Conservation (phyloP, 2,888 invertebrate genomes). For the Meteorus colon region DNA sequence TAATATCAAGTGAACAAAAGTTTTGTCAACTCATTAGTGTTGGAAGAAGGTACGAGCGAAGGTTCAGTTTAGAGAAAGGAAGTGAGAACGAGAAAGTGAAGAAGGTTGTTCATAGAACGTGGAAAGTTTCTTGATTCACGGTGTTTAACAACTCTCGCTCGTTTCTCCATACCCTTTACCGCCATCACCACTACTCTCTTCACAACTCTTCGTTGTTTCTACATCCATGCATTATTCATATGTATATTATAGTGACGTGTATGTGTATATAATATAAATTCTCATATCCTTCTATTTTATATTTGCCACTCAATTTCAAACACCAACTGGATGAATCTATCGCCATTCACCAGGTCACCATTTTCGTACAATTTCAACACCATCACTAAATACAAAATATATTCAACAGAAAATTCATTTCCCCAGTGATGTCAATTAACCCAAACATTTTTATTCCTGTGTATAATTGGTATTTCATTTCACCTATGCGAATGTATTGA, state of each 20-base stretch:
- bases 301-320: too few species aligned
- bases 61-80: neutral
- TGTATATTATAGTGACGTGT: neutral
- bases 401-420: too few species aligned
- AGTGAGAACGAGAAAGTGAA: constrained; percentile 4
- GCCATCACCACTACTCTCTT: constrained; percentile 14
- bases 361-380: too few species aligned
- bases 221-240: neutral
- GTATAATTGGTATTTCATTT: too few species aligned
- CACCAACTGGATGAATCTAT: too few species aligned
- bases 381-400: too few species aligned
- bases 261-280: constrained; percentile 3
- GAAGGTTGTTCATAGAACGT: constrained; percentile 21
- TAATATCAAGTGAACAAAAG: constrained; percentile 35
- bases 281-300: neutral
- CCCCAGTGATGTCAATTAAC: too few species aligned
- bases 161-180: constrained; percentile 19
- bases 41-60: neutral
- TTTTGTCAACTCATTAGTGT: constrained; percentile 51
- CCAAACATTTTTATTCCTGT: too few species aligned
- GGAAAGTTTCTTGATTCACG: constrained; percentile 44
- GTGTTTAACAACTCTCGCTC: constrained; percentile 43
- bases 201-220: constrained; percentile 14
- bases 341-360: too few species aligned
- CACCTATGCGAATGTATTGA: too few species aligned